Evolutionary conservation across 2,113 vertebrate genomes (phyloP).

Genomic region (Crotalus viridis): DNA sequence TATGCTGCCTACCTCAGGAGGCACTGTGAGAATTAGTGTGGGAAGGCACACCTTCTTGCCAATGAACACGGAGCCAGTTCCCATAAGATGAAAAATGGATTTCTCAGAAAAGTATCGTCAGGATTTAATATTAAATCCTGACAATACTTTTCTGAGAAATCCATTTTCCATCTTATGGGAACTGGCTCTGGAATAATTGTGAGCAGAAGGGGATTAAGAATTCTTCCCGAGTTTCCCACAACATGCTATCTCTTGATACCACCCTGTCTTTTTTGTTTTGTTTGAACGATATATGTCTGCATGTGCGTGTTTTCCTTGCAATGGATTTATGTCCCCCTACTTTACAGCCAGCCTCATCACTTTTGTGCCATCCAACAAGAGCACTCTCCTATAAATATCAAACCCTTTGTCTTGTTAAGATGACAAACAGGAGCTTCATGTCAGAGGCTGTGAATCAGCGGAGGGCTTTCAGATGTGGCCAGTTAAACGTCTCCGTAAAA

Average conservation of each 20-base stretch:
- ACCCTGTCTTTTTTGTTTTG: constrained; percentile 19
- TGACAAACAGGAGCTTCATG: not conserved
- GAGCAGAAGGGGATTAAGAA: not conserved
- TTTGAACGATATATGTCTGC: not conserved
- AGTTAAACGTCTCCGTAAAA: not conserved
- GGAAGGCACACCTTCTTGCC: constrained; percentile 42
- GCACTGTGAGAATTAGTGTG: constrained; percentile 52
- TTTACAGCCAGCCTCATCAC: not conserved
- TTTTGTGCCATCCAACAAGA: not conserved
- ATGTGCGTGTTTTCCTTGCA: constrained; percentile 1
- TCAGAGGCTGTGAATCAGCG: not conserved
- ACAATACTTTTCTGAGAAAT: not conserved
- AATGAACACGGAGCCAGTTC: not conserved
- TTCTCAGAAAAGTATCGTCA: not conserved
- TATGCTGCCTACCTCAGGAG: constrained; percentile 45
- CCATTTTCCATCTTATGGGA: not conserved
- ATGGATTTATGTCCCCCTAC: not conserved
- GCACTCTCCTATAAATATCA: not conserved
- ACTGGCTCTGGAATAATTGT: not conserved
- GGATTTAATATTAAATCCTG: not conserved
- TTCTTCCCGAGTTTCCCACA: not conserved
- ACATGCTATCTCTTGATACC: not conserved
- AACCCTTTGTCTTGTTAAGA: not conserved
- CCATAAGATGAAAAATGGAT: not conserved
- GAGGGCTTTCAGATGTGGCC: not conserved